Percentiles rank a stretch among this genome's conserved stretches.
phyloP scores from a whole-genome alignment of 2,797 vertebrate genomes.

The Acanthurus lineatus region DNA sequence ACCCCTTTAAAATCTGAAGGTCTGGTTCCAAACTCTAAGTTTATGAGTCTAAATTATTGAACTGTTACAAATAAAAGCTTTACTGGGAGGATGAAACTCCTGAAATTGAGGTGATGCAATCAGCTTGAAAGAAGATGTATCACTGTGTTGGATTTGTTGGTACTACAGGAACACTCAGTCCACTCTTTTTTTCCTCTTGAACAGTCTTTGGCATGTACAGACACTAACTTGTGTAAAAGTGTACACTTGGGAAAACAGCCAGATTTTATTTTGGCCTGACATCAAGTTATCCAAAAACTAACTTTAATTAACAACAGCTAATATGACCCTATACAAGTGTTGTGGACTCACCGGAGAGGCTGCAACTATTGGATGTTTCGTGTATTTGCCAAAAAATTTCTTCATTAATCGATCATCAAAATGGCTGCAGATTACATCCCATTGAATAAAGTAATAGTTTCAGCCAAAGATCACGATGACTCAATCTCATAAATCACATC shows the following conservation, averaged over 20 bases:
- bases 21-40: too few relatives aligned
- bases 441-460: neutral
- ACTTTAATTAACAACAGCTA: neutral
- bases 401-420: neutral
- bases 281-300: neutral
- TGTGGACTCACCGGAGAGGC: neutral
- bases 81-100: too few relatives aligned
- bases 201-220: neutral
- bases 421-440: neutral
- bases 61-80: too few relatives aligned
- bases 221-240: neutral
- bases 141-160: too few relatives aligned
- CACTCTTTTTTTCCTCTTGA: neutral
- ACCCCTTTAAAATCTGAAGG: too few relatives aligned
- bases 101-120: too few relatives aligned
- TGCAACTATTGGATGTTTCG: neutral
- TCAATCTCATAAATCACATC: conserved; percentile 4
- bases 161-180: too few relatives aligned
- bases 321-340: neutral
- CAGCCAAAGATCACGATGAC: neutral
- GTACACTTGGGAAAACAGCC: neutral
- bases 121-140: too few relatives aligned
- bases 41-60: too few relatives aligned
- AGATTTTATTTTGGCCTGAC: conserved; percentile 2
- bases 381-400: neutral